Conservation (phyloP, 2,797 vertebrate genomes). For the Argya squamiceps region DNA sequence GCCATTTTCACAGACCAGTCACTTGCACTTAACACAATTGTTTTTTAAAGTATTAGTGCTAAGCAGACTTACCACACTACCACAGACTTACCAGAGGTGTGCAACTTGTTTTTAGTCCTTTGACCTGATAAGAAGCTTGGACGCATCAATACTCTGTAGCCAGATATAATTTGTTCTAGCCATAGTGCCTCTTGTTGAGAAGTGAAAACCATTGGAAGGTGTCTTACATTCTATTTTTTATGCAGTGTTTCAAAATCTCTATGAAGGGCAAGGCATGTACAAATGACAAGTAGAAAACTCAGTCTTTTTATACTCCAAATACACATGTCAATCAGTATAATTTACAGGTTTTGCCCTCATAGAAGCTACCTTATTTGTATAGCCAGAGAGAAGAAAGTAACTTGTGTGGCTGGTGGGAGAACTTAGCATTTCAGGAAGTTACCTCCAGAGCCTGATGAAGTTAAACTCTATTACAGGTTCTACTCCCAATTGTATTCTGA, state of each 20-base stretch:
- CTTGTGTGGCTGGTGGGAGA: fast-evolving
- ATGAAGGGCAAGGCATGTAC: not conserved
- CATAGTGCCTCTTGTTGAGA: not conserved
- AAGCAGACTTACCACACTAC: too few relatives aligned
- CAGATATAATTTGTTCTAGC: not conserved
- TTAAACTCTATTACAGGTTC: not conserved
- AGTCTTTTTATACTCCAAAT: not conserved
- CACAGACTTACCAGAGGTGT: not conserved
- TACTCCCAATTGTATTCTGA: not conserved
- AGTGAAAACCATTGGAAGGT: not conserved
- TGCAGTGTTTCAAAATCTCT: not conserved
- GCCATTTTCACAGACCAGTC: not conserved
- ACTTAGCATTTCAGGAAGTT: not conserved
- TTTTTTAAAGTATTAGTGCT: not conserved
- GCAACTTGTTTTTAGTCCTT: not conserved
- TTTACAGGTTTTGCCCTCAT: not conserved
- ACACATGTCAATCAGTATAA: not conserved
- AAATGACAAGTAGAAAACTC: not conserved
- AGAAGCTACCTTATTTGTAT: not conserved
- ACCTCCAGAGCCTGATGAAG: not conserved
- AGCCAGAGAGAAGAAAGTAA: not conserved
- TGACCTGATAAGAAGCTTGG: not conserved
- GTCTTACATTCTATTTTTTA: not conserved
- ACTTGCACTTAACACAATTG: not conserved
- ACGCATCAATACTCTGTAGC: not conserved